Percentiles rank a stretch among this genome's conserved stretches.
phyloP scores from a whole-genome alignment of 2,113 vertebrate genomes.

The Epinephelus fuscoguttatus region DNA sequence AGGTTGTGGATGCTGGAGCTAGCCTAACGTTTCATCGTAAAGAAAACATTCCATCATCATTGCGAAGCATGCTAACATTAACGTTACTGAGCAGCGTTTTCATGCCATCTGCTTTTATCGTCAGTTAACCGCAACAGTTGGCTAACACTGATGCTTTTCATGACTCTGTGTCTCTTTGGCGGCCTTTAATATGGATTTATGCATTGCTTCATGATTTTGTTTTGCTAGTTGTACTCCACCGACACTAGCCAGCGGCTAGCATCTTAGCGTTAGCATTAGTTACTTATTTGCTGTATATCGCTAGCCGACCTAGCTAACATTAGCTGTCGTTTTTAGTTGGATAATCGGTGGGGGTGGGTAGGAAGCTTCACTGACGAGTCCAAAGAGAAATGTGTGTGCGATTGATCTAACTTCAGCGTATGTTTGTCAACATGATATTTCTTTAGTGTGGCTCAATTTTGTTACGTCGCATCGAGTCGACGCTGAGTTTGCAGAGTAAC shows the following conservation, averaged over 20 bases:
- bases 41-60: conserved; percentile 70
- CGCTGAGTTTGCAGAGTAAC: not conserved
- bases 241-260: conserved; percentile 5
- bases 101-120: not conserved
- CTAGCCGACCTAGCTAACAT: conserved; percentile 50
- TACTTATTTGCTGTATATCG: conserved; percentile 47
- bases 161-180: too few species aligned
- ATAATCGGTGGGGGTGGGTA: conserved; percentile 45
- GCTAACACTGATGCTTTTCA: not conserved
- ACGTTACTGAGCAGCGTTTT: conserved; percentile 5
- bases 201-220: not conserved
- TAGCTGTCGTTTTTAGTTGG: conserved; percentile 45
- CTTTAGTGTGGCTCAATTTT: not conserved
- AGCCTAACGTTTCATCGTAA: conserved; percentile 33
- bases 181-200: not conserved
- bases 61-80: conserved; percentile 61
- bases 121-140: not conserved
- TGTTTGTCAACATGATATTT: not conserved
- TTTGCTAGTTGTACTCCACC: conserved; percentile 10
- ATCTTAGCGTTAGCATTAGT: conserved; percentile 44
- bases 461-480: not conserved
- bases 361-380: not conserved
- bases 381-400: not conserved
- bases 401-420: not conserved
- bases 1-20: not conserved